A percentile compares a stretch with the other conserved stretches of the same genome.
These are phyloP conservation scores for Melanostoma mellinum DNA, from an alignment of 2,888 invertebrate genomes.

Conservation along the genomic window DNA sequence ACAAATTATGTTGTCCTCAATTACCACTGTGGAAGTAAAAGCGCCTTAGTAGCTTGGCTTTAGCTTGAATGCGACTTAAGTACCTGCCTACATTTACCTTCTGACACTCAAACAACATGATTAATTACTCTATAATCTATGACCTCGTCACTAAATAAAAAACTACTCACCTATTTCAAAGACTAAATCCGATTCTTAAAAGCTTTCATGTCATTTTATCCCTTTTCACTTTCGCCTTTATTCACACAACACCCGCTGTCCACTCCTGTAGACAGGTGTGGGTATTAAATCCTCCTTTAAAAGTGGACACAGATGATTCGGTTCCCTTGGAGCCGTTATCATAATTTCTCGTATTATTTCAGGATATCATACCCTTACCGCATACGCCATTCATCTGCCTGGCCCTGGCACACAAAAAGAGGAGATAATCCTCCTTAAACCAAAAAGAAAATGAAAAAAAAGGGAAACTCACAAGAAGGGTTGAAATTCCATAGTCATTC, in stretches of 20 bases:
- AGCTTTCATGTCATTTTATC: slow-evolving; percentile 3
- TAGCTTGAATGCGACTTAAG: too few relatives aligned
- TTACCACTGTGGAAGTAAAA: too few relatives aligned
- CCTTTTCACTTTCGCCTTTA: slow-evolving; percentile 35
- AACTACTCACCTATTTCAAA: neutral
- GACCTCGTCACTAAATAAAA: too few relatives aligned
- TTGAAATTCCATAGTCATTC: slow-evolving; percentile 50
- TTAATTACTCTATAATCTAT: too few relatives aligned
- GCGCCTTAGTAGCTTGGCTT: too few relatives aligned
- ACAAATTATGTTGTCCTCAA: too few relatives aligned
- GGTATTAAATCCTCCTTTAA: neutral
- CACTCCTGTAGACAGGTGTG: slow-evolving; percentile 57
- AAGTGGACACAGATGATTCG: slow-evolving; percentile 53
- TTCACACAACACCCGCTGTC: slow-evolving; percentile 9
- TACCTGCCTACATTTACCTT: too few relatives aligned
- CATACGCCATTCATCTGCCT: slow-evolving; percentile 56
- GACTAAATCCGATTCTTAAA: neutral
- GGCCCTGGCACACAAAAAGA: slow-evolving; percentile 9
- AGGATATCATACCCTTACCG: slow-evolving; percentile 57
- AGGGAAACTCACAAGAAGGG: slow-evolving; percentile 40
- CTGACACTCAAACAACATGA: too few relatives aligned
- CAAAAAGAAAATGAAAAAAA: neutral
- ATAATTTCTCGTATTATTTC: slow-evolving; percentile 67
- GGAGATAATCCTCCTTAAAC: slow-evolving; percentile 46
- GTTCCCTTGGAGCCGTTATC: slow-evolving; percentile 51